A percentile compares a stretch with the other conserved stretches of the same genome.
Conservation (phyloP, 1,140 invertebrate species). For the Manduca sexta region DNA sequence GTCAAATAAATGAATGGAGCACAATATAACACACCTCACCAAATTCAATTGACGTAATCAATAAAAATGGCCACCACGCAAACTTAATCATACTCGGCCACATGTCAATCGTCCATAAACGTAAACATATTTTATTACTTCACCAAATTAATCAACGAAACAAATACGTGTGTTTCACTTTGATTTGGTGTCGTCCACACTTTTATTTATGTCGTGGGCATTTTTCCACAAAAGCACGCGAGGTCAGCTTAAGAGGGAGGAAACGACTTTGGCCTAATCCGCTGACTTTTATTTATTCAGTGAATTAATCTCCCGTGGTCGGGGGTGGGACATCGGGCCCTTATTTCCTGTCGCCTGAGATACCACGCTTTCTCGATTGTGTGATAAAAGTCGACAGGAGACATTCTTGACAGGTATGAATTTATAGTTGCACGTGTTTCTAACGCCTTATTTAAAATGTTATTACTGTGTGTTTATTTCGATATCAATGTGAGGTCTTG, state of each 20-base stretch:
- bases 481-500: no score
- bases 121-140: no score
- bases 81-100: no score
- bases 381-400: slow-evolving; percentile 35
- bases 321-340: slow-evolving; percentile 46
- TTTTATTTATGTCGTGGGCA: slow-evolving; percentile 65
- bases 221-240: slow-evolving; percentile 67
- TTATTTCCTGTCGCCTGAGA: slow-evolving; percentile 55
- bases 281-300: slow-evolving; percentile 73
- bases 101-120: no score
- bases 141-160: slow-evolving; percentile 22
- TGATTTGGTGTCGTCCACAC: slow-evolving; percentile 52
- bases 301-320: slow-evolving; percentile 65
- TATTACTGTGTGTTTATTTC: no score
- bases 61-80: no score
- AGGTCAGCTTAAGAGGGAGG: slow-evolving; percentile 71
- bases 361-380: slow-evolving; percentile 40
- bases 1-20: no score
- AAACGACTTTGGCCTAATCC: slow-evolving; percentile 70
- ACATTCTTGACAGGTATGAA: slow-evolving; percentile 33
- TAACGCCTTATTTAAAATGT: not conserved
- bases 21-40: no score
- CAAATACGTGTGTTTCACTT: slow-evolving; percentile 31
- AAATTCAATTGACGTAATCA: no score
- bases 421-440: slow-evolving; percentile 21